Base-by-base conservation (phyloP, 30 jellyfish, hydroid and myxozoan genomes). In the Haliclystus octoradiatus region DNA sequence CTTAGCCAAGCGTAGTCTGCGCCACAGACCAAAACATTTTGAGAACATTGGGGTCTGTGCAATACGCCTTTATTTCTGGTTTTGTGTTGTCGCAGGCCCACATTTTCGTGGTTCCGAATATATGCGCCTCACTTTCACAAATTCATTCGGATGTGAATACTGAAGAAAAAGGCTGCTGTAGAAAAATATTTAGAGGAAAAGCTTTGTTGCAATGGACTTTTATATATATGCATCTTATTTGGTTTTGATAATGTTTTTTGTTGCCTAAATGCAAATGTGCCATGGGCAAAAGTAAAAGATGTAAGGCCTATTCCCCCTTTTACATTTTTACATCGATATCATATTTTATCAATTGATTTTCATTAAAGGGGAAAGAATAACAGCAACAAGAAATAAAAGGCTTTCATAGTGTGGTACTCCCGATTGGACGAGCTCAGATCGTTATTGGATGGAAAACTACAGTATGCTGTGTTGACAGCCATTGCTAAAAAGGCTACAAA, bases 41-140 rank as follows among this genome's bases (percentile, higher is more conserved):
- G 57, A 40, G 57, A 40, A 40, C 57, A 19, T 5, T 40, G 19
- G 57, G 57, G 57, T 40, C 57, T 40, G 57, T 40, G 57, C 57
- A 40, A 5, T 40, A 40, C 57, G 14, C 14, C 9, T 9, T 40
- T 9, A 40, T 40, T 40, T 19, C 57, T 19, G 19, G 57, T 40
- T 19, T n/a, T n/a, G n/a, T n/a, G n/a, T n/a, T 19, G 57, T 19
- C 57, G 19, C 57, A 5, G 14, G 14, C 9, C 14, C 9, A 40
- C 9, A 40, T 19, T 40, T 19, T 40, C 14, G 57, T 5, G 57
- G 57, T 40, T 5, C 9, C 19, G 9, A 5, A 40, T 40, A 19
- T 40, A 40, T 40, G 57, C 57, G 57, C 57, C 57, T 40, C 57
- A 9, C 19, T 40, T 19, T 40, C 57, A 40, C 9, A 40, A 9